Conservation (phyloP, 2,888 invertebrate genomes). For the Ligdia adustata region DNA sequence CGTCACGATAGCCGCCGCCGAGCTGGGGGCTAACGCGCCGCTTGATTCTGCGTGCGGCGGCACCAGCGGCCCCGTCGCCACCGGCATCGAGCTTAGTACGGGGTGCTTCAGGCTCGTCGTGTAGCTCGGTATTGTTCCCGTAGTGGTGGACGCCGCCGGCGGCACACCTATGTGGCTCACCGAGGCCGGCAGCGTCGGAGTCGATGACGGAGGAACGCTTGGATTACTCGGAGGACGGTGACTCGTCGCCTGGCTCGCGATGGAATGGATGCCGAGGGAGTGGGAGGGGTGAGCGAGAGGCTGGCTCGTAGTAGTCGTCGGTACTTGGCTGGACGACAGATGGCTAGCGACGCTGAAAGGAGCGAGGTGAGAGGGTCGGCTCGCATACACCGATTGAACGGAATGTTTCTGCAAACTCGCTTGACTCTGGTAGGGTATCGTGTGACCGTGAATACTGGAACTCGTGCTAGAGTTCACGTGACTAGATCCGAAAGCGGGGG, state of each 20-base stretch:
- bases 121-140: slow-evolving; percentile 65
- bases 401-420: slow-evolving; percentile 80
- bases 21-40: slow-evolving; percentile 48
- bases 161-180: slow-evolving; percentile 56
- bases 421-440: slow-evolving; percentile 75
- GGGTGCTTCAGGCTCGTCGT: slow-evolving; percentile 67
- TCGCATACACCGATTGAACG: slow-evolving; percentile 70
- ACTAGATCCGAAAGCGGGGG: slow-evolving; percentile 79
- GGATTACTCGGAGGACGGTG: slow-evolving; percentile 60
- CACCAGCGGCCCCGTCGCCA: slow-evolving; percentile 49
- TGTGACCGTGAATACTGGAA: slow-evolving; percentile 74
- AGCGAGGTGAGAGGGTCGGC: slow-evolving; percentile 70
- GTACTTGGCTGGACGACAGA: slow-evolving; percentile 82
- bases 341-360: slow-evolving; percentile 72
- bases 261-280: slow-evolving; percentile 69
- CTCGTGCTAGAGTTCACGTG: slow-evolving; percentile 77
- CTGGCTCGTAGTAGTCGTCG: slow-evolving; percentile 38
- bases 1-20: slow-evolving; percentile 54
- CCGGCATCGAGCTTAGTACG: slow-evolving; percentile 55
- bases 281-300: slow-evolving; percentile 67
- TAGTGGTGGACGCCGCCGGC: slow-evolving; percentile 55
- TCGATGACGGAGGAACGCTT: slow-evolving; percentile 56
- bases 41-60: slow-evolving; percentile 38
- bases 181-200: slow-evolving; percentile 52
- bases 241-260: slow-evolving; percentile 59